phyloP scores from a whole-genome alignment of 2,888 invertebrate genomes.

The Patella depressa region DNA sequence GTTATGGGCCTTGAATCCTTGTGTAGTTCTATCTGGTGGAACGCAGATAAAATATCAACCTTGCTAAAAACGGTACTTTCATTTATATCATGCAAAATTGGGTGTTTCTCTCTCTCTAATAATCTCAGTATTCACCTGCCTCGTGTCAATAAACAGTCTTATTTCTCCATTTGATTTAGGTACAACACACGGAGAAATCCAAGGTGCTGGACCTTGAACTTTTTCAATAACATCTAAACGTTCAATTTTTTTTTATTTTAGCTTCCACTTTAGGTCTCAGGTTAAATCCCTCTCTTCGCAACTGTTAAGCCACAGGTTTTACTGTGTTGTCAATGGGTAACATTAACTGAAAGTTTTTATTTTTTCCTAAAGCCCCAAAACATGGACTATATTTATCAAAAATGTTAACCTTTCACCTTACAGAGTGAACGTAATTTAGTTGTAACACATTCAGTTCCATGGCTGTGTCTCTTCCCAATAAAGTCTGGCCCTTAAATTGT shows the following conservation, averaged over 20 bases:
- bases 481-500: not conserved
- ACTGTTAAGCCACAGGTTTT: constrained; percentile 1
- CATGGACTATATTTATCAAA: not conserved
- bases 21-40: constrained; percentile 30
- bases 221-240: not conserved
- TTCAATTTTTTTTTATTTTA: not conserved
- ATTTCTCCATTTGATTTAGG: no score
- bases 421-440: not conserved
- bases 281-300: constrained; percentile 1
- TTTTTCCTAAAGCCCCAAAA: constrained; percentile 6
- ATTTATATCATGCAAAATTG: constrained; percentile 37
- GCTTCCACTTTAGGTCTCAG: constrained; percentile 1
- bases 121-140: no score
- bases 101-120: no score
- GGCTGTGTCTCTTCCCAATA: constrained; percentile 7
- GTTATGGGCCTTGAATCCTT: constrained; percentile 29
- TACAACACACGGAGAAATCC: constrained; percentile 33
- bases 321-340: constrained; percentile 3
- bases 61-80: constrained; percentile 35
- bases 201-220: not conserved
- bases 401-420: not conserved
- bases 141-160: no score
- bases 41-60: constrained; percentile 35
- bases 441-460: not conserved
- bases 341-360: not conserved